Base-by-base conservation (phyloP, 2,797 vertebrate species). In the Sebastes baramenuke region DNA sequence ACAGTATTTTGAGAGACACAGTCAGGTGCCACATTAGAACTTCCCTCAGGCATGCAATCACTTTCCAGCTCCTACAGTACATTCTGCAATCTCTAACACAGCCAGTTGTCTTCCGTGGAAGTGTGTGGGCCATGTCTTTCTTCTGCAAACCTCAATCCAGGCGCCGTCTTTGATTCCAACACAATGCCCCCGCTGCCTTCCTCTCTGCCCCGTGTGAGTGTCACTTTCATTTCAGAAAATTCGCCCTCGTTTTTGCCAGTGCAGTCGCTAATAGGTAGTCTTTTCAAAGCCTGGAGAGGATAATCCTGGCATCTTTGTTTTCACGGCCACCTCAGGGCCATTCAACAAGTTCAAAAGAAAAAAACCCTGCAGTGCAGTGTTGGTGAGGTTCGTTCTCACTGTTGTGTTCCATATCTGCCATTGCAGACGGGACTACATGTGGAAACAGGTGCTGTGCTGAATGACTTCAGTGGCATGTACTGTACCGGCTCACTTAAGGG, bases 251-350 rank as follows among this genome's bases (percentile, higher is more conserved):
- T 91, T 88, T 92, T 91, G 82, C 89, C 80, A 85, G 67, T 72
- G 67, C 81, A 74, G 29, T 81, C 71, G 78, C 88, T 92, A 92
- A 92, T 91, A 86, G 89, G 73, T 80, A 76, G 30, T 80, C 71
- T 80, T 91, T 89, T 89, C 83, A 86, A 89, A 90, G 80, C 79
- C 70, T 56, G 70, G 60, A 72, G 72, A 88, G 79, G 84, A 89
- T 91, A 88, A 89, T 90, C 82, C 84, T 84, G 82, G 86, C 87
- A 87, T 88, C 85, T 89, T 90, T 89, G 85, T 92, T 92, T 92
- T 92, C 83, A 52, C 65, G 88, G 86, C 80, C 82, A 88, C 84
- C 87, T 89, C 72, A 85, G 81, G 84, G 84, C 84, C 79, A 84
- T 88, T 88, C 66, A 86, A 71, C 73, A 81, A 83, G 87, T 90